Conservation (phyloP, 2,888 invertebrate genomes). For the Eilema depressum region DNA sequence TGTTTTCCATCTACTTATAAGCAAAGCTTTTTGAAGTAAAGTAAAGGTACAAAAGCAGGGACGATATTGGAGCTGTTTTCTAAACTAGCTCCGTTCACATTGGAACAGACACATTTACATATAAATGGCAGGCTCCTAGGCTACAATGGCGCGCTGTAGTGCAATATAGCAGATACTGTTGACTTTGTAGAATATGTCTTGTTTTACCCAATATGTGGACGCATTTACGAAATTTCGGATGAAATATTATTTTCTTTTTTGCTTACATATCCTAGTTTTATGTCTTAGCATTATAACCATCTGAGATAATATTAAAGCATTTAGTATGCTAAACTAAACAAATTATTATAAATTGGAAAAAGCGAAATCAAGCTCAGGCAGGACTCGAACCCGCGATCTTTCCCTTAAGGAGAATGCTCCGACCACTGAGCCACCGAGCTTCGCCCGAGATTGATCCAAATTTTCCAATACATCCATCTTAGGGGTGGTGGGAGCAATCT, state of each 20-base stretch:
- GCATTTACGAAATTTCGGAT: neutral
- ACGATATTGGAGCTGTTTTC: slow-evolving; percentile 15
- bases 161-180: slow-evolving; percentile 1
- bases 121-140: slow-evolving; percentile 7
- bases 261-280: neutral
- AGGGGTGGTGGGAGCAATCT: no score
- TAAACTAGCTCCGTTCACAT: slow-evolving; percentile 13
- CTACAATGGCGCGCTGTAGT: neutral
- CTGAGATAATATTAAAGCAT: no score
- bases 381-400: no score
- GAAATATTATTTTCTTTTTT: neutral
- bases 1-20: neutral
- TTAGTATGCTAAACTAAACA: no score
- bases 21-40: neutral
- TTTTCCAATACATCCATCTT: no score
- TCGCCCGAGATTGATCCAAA: no score
- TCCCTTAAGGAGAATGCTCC: no score
- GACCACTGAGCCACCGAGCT: no score
- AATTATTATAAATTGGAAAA: no score
- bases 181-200: slow-evolving; percentile 1
- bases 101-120: slow-evolving; percentile 18
- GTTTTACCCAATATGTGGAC: neutral
- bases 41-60: slow-evolving; percentile 9
- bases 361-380: no score
- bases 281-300: neutral